A percentile compares a stretch with the other conserved stretches of the same genome.
Conservation (phyloP, 2,113 vertebrate species). For the Chloebia gouldiae region DNA sequence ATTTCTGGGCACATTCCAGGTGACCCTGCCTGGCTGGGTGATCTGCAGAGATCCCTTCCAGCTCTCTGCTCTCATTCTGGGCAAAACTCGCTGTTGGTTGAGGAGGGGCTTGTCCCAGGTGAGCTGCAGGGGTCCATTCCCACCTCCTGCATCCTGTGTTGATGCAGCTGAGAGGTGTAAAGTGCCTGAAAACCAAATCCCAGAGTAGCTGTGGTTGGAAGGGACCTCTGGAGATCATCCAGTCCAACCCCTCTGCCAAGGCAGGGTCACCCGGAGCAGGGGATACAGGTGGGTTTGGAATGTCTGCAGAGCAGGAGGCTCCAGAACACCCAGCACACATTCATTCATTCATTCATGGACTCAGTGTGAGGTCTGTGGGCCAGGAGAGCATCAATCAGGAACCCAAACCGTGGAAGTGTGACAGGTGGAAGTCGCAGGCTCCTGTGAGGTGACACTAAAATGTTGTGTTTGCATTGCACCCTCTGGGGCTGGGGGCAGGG, state of each 20-base stretch:
- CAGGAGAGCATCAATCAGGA: background rate
- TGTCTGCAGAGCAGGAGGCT: background rate
- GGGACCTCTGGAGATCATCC: background rate
- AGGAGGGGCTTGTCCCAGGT: background rate
- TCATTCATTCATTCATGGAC: fast-evolving
- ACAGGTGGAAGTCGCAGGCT: background rate
- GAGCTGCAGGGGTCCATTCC: background rate
- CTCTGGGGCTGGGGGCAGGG: fast-evolving
- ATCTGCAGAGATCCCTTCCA: fast-evolving
- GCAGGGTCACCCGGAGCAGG: background rate
- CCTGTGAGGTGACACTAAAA: background rate
- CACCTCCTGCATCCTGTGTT: background rate
- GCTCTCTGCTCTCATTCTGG: background rate
- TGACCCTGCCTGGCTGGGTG: background rate
- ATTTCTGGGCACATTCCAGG: background rate
- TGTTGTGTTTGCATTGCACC: background rate
- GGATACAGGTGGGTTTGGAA: background rate
- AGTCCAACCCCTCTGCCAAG: background rate
- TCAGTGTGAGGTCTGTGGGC: background rate
- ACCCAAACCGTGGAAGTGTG: fast-evolving
- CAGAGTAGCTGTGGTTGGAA: background rate
- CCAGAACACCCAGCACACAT: background rate
- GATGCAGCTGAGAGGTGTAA: background rate
- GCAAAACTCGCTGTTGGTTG: fast-evolving
- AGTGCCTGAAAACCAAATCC: background rate